Base-by-base conservation (phyloP, 2,797 vertebrate genomes). In the Anguilla obscura region DNA sequence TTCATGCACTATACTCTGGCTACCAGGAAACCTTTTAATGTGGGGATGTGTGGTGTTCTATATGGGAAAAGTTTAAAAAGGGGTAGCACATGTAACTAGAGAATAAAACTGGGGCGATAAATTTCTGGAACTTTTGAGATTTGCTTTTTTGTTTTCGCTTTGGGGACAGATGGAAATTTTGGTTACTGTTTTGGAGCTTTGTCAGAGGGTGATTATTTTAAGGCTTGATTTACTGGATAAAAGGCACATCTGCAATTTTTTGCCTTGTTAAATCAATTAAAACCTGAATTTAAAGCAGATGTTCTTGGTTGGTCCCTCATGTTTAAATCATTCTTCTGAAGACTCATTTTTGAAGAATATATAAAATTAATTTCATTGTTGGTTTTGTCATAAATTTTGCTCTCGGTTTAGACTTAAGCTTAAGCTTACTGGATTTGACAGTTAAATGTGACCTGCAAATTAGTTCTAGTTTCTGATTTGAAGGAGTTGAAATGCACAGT, bases 1-100 rank as follows among this genome's bases (percentile, higher is more conserved):
- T 93, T 94, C 90, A 93, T 93, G 93, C 94, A 94, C 93, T 94
- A 94, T 92, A 94, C 71, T 85, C 83, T 88, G 87, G 87, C 58
- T 84, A 87, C 36, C 69, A 79, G 45, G 33, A 85, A 58, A 50
- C 6, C 27, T 79, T 85, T 71, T 88, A 48, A 82, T 50, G 45
- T 48, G 45, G 86, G 86, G 48, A 69, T 66, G n/a, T 87, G 27
- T 48, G 79, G 18, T 50, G 79, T 82, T 82, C 79, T 82, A 79
- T 84, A 21, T 71, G 63, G 66, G 83, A 33, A 58, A 36, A 85
- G 30, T 24, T 85, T 66, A 30, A 85, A 85, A 85, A 36, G 63
- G 84, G 85, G 69, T 85, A 40, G 36, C 48, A 52, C 84, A 54
- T 85, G 84, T 88, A 60, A 84, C 84, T 58, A 79, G 87, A 79